These are phyloP conservation scores for Argentina silus DNA, from an alignment of 2,797 vertebrate genomes.

Conservation along the genomic window DNA sequence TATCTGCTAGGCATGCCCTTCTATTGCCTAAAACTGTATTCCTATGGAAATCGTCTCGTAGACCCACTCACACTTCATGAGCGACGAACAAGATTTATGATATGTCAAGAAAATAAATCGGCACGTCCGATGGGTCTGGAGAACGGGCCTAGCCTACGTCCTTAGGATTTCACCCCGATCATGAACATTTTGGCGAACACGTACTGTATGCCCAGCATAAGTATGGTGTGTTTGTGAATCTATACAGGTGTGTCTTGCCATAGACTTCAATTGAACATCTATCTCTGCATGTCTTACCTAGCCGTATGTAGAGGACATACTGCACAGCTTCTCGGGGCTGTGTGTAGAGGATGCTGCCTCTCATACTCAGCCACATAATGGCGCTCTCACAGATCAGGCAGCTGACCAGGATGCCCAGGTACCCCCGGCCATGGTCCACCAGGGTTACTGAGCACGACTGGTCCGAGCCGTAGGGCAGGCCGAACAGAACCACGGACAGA, in stretches of 20 bases:
- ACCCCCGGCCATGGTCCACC: conserved; percentile 97
- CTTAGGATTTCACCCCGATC: too few relatives aligned
- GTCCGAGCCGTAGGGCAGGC: conserved; percentile 90
- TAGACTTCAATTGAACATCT: too few relatives aligned
- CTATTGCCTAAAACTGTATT: too few relatives aligned
- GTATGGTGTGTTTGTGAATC: background rate
- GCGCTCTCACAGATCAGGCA: conserved; percentile 98
- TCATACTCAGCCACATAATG: conserved; percentile 99
- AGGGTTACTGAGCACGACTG: conserved; percentile 94
- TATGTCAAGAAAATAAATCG: too few relatives aligned
- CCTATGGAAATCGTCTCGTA: too few relatives aligned
- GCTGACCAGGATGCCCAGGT: conserved; percentile 96
- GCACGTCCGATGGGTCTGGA: too few relatives aligned
- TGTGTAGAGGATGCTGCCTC: conserved; percentile 97
- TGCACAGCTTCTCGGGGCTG: conserved; percentile 98
- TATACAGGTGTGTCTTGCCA: background rate
- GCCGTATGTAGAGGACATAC: conserved; percentile 97
- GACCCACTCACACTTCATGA: too few relatives aligned
- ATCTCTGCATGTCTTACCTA: conserved; percentile 85
- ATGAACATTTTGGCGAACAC: background rate
- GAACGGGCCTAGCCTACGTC: too few relatives aligned
- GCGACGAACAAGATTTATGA: too few relatives aligned
- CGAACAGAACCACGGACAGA: conserved; percentile 96
- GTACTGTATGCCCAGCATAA: background rate
- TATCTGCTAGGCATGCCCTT: too few relatives aligned